Evolutionary conservation across 1,140 invertebrate species (phyloP), one percentile per base, ranked within the genome.

Genomic region (Magallana gigas): DNA sequence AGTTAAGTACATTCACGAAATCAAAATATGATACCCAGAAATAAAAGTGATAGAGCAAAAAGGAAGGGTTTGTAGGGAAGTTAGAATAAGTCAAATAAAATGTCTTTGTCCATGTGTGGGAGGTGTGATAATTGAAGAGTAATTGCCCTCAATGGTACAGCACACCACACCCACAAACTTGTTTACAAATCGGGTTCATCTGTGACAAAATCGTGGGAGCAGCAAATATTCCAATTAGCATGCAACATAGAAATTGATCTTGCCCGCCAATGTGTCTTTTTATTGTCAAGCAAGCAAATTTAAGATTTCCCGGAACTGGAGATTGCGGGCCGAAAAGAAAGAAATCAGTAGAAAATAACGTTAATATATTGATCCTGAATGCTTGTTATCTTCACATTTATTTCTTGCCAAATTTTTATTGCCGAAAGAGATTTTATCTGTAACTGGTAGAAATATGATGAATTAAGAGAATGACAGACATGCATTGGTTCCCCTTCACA

Each of bases 101-200:
- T 48, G 2, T 48, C 36, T 48, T 48, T 48, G 36, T 48, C 36
- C 36, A 48, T 48, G 36, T 48, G 36, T 48, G 36, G 36, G 36
- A 48, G 36, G 36, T 5, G 36, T 48, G 36, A 48, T 48, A 48
- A 48, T 48, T 48, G 36, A 48, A 48, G 36, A 48, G 36, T 76
- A 29, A 76, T 76, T 36, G 3, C 1, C 60, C 14, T 62, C n/a
- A 14, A 62, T 62, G 60, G 1, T 16, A 76, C 8, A 11, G 23
- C 12, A 11, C 3, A 76, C 8, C 68, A 76, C 68, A 76, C 68
- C 23, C 36, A 76, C 36, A 48, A 29, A 76, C 18, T 48, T 76
- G 23, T 76, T 76, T 76, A 76, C 68, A 76, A 76, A 23, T 76
- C 60, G 9, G 68, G 12, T 76, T 36, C 23, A 76, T 76, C 68